phyloP scores from a whole-genome alignment of 2,888 invertebrate genomes.

The Philereme vetulata region DNA sequence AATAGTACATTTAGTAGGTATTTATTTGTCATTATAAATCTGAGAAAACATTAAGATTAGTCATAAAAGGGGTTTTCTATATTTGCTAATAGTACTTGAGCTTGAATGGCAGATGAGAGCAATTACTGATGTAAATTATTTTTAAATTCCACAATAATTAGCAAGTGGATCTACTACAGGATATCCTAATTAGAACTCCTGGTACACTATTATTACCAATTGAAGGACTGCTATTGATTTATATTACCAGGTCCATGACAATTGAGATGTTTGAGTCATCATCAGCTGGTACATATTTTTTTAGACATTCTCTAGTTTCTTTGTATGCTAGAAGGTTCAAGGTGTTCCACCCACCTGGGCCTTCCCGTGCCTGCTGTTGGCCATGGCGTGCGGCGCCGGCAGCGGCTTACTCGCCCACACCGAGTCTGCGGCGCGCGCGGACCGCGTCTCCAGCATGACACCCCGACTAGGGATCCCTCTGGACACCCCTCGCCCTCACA shows the following conservation, averaged over 20 bases:
- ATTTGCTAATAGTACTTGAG: too few relatives aligned
- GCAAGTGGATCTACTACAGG: constrained; percentile 28
- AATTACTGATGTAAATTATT: neutral
- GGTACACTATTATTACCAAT: constrained; percentile 7
- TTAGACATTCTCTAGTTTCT: neutral
- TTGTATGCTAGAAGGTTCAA: constrained; percentile 10
- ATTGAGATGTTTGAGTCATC: neutral
- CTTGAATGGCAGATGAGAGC: neutral
- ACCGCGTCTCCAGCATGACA: constrained; percentile 90
- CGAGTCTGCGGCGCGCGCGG: constrained; percentile 89
- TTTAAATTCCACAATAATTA: constrained; percentile 14
- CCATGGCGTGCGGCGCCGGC: constrained; percentile 84
- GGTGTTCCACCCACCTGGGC: constrained; percentile 78
- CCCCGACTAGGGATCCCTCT: constrained; percentile 59
- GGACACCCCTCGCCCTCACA: constrained; percentile 62
- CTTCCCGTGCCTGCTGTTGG: constrained; percentile 87
- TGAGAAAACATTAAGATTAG: too few relatives aligned
- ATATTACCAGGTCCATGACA: constrained; percentile 7
- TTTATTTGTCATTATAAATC: too few relatives aligned
- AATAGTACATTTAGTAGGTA: too few relatives aligned
- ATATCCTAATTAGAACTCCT: constrained; percentile 34
- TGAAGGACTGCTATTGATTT: constrained; percentile 8
- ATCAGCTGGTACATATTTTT: constrained; percentile 9
- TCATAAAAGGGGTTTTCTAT: too few relatives aligned
- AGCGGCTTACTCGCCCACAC: constrained; percentile 86